phyloP scores from a whole-genome alignment of 2,888 invertebrate species.

The Argyresthia goedartella region DNA sequence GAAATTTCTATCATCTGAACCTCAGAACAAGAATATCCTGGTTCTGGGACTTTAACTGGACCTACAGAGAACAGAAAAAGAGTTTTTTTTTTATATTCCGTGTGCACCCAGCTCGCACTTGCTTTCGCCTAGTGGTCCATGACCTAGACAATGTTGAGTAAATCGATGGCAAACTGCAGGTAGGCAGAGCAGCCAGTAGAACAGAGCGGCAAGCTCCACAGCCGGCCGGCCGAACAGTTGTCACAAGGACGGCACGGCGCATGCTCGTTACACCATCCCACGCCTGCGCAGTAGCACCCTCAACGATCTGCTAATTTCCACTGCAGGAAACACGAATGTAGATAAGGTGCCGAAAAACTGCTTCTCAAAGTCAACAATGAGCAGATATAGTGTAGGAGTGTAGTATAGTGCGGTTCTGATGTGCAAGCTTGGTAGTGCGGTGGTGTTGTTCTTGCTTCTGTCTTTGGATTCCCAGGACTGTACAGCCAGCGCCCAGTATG shows the following conservation, averaged over 20 bases:
- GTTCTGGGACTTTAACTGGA: too few species aligned
- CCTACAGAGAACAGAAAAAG: too few species aligned
- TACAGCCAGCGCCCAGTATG: slow-evolving; percentile 53
- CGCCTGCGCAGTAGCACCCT: slow-evolving; percentile 31
- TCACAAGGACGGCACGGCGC: slow-evolving; percentile 35
- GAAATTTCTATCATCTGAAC: too few species aligned
- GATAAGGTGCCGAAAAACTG: too few species aligned
- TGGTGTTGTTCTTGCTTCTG: slow-evolving; percentile 42
- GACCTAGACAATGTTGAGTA: slow-evolving; percentile 39
- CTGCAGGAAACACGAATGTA: too few species aligned
- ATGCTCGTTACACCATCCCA: slow-evolving; percentile 30
- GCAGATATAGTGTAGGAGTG: too few species aligned
- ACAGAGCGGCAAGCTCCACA: not conserved
- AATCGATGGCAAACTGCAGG: slow-evolving; percentile 46
- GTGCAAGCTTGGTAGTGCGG: slow-evolving; percentile 46
- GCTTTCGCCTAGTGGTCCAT: slow-evolving; percentile 21
- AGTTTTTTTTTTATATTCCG: too few species aligned
- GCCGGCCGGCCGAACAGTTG: slow-evolving; percentile 17
- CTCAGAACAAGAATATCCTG: too few species aligned
- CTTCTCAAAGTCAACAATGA: too few species aligned
- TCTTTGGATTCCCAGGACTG: slow-evolving; percentile 57
- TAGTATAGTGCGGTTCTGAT: slow-evolving; percentile 33
- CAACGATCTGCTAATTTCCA: too few species aligned
- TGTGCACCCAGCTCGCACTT: too few species aligned
- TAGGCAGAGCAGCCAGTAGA: slow-evolving; percentile 13